Conservation (phyloP, 2,113 vertebrate species). For the Loxodonta africana region DNA sequence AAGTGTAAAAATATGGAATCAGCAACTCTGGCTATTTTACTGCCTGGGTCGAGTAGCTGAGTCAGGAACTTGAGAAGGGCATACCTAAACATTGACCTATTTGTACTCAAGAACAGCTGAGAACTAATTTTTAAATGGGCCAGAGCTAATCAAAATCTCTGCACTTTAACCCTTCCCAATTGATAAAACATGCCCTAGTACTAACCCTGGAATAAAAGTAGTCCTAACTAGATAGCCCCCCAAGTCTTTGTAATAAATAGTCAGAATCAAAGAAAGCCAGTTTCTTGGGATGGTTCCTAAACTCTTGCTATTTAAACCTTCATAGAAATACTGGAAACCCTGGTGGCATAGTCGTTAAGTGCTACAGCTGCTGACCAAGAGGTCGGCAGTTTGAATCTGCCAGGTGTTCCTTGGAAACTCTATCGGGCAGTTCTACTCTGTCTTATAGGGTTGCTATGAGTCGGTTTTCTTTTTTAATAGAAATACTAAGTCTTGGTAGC, state of each 20-base stretch:
- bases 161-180: neutral
- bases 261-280: neutral
- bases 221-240: neutral
- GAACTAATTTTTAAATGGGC: constrained; percentile 32
- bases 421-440: too few species aligned
- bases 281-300: constrained; percentile 37
- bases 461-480: neutral
- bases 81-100: neutral
- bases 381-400: too few species aligned
- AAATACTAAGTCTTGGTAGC: neutral
- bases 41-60: neutral
- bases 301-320: neutral
- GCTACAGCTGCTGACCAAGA: too few species aligned
- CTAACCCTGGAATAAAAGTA: neutral
- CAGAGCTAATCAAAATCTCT: constrained; percentile 27
- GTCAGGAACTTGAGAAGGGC: constrained; percentile 5
- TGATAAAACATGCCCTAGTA: neutral
- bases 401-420: too few species aligned
- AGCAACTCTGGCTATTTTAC: constrained; percentile 25
- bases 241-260: constrained; percentile 35
- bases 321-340: too few species aligned
- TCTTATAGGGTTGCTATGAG: too few species aligned
- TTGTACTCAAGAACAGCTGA: neutral
- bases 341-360: too few species aligned
- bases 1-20: constrained; percentile 37